These are phyloP conservation scores for Ischnus inquisitorius DNA, from an alignment of 2,888 invertebrate genomes.

Conservation along the genomic window DNA sequence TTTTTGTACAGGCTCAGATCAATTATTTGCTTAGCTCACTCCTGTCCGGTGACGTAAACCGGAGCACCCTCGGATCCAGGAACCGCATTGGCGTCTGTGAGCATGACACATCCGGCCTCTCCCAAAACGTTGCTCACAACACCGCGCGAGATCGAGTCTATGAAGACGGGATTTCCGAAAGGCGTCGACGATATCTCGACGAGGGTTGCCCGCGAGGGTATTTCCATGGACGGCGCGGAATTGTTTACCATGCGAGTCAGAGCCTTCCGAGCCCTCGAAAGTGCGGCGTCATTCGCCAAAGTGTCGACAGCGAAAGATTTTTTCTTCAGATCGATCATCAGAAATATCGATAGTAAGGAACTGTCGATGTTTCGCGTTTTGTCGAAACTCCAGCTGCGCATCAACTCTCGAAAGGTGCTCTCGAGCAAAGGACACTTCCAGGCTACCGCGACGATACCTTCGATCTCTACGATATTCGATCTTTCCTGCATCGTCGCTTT, in stretches of 20 bases:
- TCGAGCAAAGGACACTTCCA: conserved; percentile 87
- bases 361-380: conserved; percentile 85
- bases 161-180: conserved; percentile 86
- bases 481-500: background rate
- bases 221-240: conserved; percentile 2
- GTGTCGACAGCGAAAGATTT: conserved; percentile 8
- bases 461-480: conserved; percentile 85
- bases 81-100: conserved; percentile 88
- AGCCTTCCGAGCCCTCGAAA: conserved; percentile 59
- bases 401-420: conserved; percentile 86
- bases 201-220: conserved; percentile 74
- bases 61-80: conserved; percentile 89
- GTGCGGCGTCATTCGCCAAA: conserved; percentile 22
- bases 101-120: conserved; percentile 86
- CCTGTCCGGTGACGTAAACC: conserved; percentile 83
- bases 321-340: conserved; percentile 82
- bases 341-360: conserved; percentile 86
- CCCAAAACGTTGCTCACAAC: conserved; percentile 88
- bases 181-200: conserved; percentile 83
- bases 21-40: conserved; percentile 67
- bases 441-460: conserved; percentile 86
- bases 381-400: conserved; percentile 87
- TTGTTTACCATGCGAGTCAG: conserved; percentile 69
- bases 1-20: background rate
- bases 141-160: conserved; percentile 87